Evolutionary conservation across 2,888 invertebrate species (phyloP), one percentile per base, ranked within the genome.

Genomic region (Macrosoma leucophasiata): DNA sequence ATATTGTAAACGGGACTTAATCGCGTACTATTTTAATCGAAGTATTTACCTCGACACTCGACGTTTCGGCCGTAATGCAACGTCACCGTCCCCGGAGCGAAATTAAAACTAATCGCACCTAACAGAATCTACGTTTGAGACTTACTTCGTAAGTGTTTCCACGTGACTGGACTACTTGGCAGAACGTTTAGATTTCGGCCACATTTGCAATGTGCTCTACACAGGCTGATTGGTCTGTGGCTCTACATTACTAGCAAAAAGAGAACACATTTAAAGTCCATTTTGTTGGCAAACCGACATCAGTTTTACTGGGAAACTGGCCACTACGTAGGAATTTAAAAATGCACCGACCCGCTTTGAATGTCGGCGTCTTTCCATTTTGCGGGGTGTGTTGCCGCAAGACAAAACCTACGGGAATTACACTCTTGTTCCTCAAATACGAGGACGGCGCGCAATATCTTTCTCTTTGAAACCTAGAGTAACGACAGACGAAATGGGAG

Each of bases 351-450:
- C 52, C 41, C 54, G 52, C 71, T 76, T 76, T 78, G 73, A 70
- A 70, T 55, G 67, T 57, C 59, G 62, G 52, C 69, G 59, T 72
- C 74, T 75, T 76, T 69, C 71, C 74, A 77, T 79, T 77, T 72
- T 70, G 71, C 64, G 56, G 58, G 64, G 64, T 63, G 62, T 65
- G 68, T 68, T 47, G 51, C 55, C 51, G 62, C 69, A 65, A 78
- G 75, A 79, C 77, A 79, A 78, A 78, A 78, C 78, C 71, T 58
- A 66, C 61, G 72, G 72, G 73, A 77, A 76, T 77, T 78, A 76
- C 73, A 66, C 71, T 75, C 75, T 70, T 72, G 70, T 74, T 70
- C 61, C 62, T 74, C 76, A 76, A 78, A 76, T 72, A 75, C 73
- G 66, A 62, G 59, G 61, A 56, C 59, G 52, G 27, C 53, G 65